Conservation (phyloP, 2,113 vertebrate species). For the Myrmophylax atrothorax region DNA sequence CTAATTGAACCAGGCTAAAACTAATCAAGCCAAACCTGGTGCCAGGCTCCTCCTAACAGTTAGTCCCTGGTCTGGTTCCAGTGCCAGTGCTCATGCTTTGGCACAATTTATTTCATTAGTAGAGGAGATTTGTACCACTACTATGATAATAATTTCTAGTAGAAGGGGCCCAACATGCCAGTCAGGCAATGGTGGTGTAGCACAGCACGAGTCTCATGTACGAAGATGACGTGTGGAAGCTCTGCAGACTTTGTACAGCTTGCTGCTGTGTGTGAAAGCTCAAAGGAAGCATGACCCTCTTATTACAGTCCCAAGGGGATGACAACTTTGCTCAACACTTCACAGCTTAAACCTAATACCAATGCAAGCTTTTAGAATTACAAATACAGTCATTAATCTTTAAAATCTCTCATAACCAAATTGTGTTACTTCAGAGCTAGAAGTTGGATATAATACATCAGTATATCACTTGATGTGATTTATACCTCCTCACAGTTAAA, state of each 20-base stretch:
- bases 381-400: neutral
- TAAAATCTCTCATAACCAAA: neutral
- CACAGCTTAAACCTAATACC: neutral
- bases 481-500: neutral
- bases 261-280: neutral
- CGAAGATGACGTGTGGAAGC: neutral
- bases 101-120: neutral
- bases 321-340: neutral
- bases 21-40: neutral
- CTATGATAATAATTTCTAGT: neutral
- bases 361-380: neutral
- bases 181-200: neutral
- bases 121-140: neutral
- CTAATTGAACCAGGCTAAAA: neutral
- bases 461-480: neutral
- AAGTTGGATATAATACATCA: neutral
- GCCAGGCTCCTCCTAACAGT: neutral
- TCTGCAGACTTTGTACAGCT: neutral
- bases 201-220: neutral
- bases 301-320: neutral
- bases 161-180: neutral
- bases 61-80: neutral
- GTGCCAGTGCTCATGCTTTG: neutral
- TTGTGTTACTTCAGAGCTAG: neutral
- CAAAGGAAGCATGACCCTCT: neutral